Evolutionary conservation across 2,797 vertebrate species (phyloP), one percentile per base, ranked within the genome.

Genomic region (Adelosebastes latens): DNA sequence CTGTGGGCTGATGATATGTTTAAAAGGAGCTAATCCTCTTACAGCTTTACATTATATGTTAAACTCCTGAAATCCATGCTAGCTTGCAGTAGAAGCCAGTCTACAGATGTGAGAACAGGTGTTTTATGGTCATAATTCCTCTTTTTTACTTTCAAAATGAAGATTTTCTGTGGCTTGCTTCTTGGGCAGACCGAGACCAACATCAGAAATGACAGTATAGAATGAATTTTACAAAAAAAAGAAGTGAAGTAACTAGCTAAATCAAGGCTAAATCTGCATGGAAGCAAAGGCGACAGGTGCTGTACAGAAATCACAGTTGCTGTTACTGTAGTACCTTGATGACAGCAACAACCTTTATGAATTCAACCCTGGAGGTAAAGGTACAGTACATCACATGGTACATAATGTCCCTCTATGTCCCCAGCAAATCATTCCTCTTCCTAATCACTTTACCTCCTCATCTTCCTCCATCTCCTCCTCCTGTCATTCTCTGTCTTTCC

Each of bases 11-110:
- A 66, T 49, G 27, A 63, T 52, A 49, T 56, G 6, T 27, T 60
- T 27, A 18, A 12, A 75, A 53, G 31, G 49, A 24, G 49, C 18
- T 77, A 68, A 80, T 80, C 69, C 59, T 52, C 61, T 75, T 77
- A 27, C 18, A 68, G 58, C 46, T 80, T 80, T 24, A 63, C 22
- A 10, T 27, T 13, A 31, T 36, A 24, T 20, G 12, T 2, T 46
- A 34, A 55, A 55, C 5, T 60, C 49, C 34, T 27, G 11, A 77
- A 77, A 39, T 55, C 64, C 22, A 29, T 7, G 24, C 52, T 64
- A 11, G 2, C 13, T 60, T 14, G 24, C 27, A 64, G 24, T 18
- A 64, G 16, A 16, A 36, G n/a, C 32, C n/a, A 4, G 56, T 31
- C 18, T 20, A 52, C 8, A 24, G 58, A 46, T 67, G 39, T 72